These are phyloP conservation scores for Ramazzottius varieornatus DNA, from an alignment of 2,888 invertebrate species.

Conservation along the genomic window DNA sequence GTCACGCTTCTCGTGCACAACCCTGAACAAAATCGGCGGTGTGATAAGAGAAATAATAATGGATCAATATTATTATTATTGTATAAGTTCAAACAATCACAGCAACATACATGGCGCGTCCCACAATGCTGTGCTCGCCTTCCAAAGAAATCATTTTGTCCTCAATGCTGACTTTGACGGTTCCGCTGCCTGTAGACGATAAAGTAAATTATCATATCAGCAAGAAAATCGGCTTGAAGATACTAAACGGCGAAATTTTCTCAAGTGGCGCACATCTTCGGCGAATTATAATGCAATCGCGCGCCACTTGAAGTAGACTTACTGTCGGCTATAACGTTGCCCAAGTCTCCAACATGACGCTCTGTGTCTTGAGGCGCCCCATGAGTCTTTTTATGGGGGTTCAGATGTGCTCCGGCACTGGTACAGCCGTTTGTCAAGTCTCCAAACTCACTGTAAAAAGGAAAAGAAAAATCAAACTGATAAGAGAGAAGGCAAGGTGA, in stretches of 20 bases:
- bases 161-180: constrained; percentile 36
- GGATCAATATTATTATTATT: too few relatives aligned
- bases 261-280: neutral
- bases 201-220: neutral
- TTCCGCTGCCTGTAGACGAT: constrained; percentile 26
- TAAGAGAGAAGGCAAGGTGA: too few relatives aligned
- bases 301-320: neutral
- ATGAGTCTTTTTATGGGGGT: constrained; percentile 51
- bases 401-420: constrained; percentile 81
- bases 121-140: constrained; percentile 49
- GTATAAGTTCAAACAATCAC: too few relatives aligned
- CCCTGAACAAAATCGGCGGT: neutral
- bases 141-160: constrained; percentile 37
- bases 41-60: neutral
- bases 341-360: constrained; percentile 68
- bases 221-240: neutral
- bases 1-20: constrained; percentile 27
- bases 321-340: constrained; percentile 41
- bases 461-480: neutral
- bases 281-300: neutral
- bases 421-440: constrained; percentile 36
- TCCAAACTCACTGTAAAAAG: constrained; percentile 17
- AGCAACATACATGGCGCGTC: constrained; percentile 37
- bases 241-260: neutral
- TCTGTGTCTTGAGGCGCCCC: constrained; percentile 43